phyloP scores from a whole-genome alignment of 2,113 vertebrate genomes.

The Nothocercus julius region DNA sequence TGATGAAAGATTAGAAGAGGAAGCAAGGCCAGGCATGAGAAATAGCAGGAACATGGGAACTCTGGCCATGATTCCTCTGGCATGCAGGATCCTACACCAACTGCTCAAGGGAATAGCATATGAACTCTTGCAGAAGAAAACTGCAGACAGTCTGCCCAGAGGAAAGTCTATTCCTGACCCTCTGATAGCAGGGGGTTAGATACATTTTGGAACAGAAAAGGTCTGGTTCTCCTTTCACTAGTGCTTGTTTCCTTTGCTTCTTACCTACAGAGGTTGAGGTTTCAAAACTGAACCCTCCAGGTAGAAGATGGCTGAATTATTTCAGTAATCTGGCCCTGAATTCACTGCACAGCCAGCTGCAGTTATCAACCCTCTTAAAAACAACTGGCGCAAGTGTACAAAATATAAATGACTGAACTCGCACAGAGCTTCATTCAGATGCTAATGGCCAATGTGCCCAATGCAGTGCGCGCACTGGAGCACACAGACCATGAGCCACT shows the following conservation, averaged over 20 bases:
- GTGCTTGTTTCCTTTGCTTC: no score
- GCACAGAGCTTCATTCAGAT: not conserved
- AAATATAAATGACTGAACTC: fast-evolving
- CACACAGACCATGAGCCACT: not conserved
- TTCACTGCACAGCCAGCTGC: not conserved
- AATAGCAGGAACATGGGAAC: not conserved
- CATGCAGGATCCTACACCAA: not conserved
- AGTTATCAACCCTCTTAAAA: not conserved
- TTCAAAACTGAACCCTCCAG: not conserved
- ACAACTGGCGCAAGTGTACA: not conserved
- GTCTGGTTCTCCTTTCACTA: not conserved
- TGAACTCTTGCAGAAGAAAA: not conserved
- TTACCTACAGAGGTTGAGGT: no score
- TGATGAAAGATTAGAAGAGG: not conserved
- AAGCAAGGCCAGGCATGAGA: not conserved
- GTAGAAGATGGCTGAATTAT: not conserved
- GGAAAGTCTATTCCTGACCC: not conserved
- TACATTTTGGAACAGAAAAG: no score
- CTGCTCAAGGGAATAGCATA: not conserved
- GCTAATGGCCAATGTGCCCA: fast-evolving
- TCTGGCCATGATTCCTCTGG: fast-evolving
- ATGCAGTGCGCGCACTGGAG: not conserved
- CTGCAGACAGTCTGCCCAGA: not conserved
- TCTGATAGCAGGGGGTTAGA: not conserved
- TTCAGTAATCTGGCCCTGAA: not conserved